Evolutionary conservation across 1,140 invertebrate species (phyloP).

Genomic region (Coenobita brevimanus): DNA sequence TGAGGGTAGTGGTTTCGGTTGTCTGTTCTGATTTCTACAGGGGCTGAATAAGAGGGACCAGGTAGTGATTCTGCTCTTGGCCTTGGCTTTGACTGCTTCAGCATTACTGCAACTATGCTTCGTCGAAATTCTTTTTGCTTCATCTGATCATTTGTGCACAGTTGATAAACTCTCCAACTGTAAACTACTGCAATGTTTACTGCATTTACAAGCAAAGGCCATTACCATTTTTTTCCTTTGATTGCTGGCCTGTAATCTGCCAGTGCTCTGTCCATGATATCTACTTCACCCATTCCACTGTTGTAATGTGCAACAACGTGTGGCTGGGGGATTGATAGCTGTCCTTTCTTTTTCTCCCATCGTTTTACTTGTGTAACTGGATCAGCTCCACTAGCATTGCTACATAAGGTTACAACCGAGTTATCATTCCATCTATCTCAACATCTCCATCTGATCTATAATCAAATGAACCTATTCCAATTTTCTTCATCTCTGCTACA

Average conservation of each 20-base stretch:
- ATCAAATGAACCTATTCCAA: constrained; percentile 30
- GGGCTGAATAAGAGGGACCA: constrained; percentile 23
- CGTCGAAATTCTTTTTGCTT: constrained; percentile 40
- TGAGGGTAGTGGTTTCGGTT: constrained; percentile 38
- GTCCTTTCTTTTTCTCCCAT: constrained; percentile 41
- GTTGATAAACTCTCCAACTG: constrained; percentile 30
- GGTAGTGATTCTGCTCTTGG: constrained; percentile 25
- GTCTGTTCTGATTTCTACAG: constrained; percentile 27
- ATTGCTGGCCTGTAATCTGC: constrained; percentile 29
- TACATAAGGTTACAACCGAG: constrained; percentile 22
- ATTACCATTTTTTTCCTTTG: constrained; percentile 55
- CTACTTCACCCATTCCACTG: no score
- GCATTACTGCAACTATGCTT: constrained; percentile 39
- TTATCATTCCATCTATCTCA: constrained; percentile 50
- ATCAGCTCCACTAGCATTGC: constrained; percentile 23
- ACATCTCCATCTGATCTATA: constrained; percentile 41
- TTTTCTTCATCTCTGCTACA: constrained; percentile 22
- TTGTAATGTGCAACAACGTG: constrained; percentile 35
- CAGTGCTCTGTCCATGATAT: constrained; percentile 31
- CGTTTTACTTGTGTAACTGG: constrained; percentile 29
- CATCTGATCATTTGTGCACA: constrained; percentile 2
- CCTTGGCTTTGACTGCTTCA: constrained; percentile 38
- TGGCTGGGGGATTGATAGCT: constrained; percentile 13
- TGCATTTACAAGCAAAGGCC: constrained; percentile 32
- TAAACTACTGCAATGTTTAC: constrained; percentile 44